Evolutionary conservation across 2,888 invertebrate genomes (phyloP).

Genomic region (Myathropa florea): DNA sequence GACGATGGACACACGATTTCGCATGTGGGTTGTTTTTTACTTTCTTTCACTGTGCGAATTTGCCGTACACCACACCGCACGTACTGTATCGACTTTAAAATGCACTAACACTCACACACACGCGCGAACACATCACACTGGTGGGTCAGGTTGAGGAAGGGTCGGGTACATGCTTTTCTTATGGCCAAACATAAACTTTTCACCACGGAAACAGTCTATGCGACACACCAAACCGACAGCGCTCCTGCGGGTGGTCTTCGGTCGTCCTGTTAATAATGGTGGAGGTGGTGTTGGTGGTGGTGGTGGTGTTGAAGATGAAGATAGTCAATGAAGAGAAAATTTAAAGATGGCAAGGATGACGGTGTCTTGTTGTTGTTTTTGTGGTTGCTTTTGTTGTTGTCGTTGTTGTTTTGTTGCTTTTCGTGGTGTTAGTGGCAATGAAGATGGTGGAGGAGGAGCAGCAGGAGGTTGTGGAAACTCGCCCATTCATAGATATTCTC

Average conservation of each 20-base stretch:
- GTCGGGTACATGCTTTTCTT: conserved; percentile 18
- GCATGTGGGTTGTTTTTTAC: conserved; percentile 23
- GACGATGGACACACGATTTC: conserved; percentile 14
- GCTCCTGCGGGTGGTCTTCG: conserved; percentile 22
- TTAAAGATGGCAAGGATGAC: conserved; percentile 9
- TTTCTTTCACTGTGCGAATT: conserved; percentile 38
- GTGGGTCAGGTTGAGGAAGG: conserved; percentile 24
- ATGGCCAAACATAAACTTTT: conserved; percentile 17
- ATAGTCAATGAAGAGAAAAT: conserved; percentile 7
- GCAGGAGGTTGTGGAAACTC: conserved; percentile 17
- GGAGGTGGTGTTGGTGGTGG: background rate
- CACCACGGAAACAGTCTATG: conserved; percentile 52
- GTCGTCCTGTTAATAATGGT: background rate
- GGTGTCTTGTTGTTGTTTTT: background rate
- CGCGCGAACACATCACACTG: background rate
- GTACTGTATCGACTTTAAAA: conserved; percentile 32
- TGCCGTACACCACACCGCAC: conserved; percentile 35
- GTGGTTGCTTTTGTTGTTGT: conserved; percentile 17
- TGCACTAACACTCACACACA: conserved; percentile 49
- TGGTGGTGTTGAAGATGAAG: conserved; percentile 3
- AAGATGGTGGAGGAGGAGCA: conserved; percentile 11
- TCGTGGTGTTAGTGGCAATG: background rate
- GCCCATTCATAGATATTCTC: conserved; percentile 44
- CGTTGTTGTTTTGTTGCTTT: background rate
- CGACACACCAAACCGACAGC: conserved; percentile 28